These are phyloP conservation scores for Dolichotis patagonum DNA, from an alignment of 2,113 vertebrate species.

Conservation along the genomic window DNA sequence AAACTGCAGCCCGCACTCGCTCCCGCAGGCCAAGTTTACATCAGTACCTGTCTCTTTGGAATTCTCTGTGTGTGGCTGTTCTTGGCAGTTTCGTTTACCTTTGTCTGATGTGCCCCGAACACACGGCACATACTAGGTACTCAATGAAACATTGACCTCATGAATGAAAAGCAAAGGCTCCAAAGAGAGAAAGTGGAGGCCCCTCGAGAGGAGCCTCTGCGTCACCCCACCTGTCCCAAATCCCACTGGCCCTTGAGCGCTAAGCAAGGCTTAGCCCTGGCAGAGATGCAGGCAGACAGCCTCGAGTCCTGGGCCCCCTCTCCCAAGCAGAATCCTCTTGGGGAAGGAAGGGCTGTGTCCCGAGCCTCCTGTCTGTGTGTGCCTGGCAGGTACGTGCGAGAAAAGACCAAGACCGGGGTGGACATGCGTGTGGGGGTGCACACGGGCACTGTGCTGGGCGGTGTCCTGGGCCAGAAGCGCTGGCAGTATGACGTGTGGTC, in stretches of 20 bases:
- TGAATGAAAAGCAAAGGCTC: accelerated
- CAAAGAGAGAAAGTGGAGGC: not conserved
- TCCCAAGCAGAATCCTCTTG: not conserved
- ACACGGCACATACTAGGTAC: not conserved
- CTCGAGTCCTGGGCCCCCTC: accelerated
- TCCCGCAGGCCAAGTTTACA: not conserved
- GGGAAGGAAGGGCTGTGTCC: no score
- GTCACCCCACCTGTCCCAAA: accelerated
- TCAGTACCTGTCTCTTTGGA: not conserved
- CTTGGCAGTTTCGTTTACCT: not conserved
- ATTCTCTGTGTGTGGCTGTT: not conserved
- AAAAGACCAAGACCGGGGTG: slow-evolving; percentile 95
- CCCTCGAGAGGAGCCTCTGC: not conserved
- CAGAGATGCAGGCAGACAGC: not conserved
- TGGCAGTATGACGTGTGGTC: slow-evolving; percentile 99
- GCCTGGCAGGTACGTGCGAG: slow-evolving; percentile 91
- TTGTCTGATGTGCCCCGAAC: accelerated
- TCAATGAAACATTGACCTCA: accelerated
- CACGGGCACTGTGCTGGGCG: slow-evolving; percentile 94
- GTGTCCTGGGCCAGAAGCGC: slow-evolving; percentile 96
- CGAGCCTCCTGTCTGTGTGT: not conserved
- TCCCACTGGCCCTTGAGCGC: not conserved
- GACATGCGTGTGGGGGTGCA: slow-evolving; percentile 98
- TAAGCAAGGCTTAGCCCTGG: no score
- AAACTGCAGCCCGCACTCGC: no score